These are phyloP conservation scores for Folsomia candida DNA, from an alignment of 2,888 invertebrate genomes.

Conservation along the genomic window DNA sequence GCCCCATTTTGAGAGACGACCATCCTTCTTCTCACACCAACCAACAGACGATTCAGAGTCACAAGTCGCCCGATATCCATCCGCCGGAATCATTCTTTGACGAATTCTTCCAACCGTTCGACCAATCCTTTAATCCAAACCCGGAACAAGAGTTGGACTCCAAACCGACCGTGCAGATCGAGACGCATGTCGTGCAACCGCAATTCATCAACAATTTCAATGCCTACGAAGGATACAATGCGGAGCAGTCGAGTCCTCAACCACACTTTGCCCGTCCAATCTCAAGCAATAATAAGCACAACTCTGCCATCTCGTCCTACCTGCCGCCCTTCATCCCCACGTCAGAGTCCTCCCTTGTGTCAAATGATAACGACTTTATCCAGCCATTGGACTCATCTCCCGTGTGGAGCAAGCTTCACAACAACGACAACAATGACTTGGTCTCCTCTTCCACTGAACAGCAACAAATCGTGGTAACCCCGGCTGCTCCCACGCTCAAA, in stretches of 20 bases:
- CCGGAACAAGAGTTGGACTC: conserved; percentile 15
- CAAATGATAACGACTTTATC: not conserved
- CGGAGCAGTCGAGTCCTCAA: conserved; percentile 10
- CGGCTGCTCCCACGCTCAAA: not conserved
- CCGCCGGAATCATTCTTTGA: conserved; percentile 47
- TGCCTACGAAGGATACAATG: conserved; percentile 10
- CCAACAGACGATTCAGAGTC: conserved; percentile 16
- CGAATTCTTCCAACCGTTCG: conserved; percentile 49
- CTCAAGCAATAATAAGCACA: not conserved
- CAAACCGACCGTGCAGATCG: not conserved
- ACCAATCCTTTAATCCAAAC: conserved; percentile 28
- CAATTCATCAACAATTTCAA: not conserved
- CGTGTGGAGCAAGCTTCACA: conserved; percentile 26
- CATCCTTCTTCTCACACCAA: not conserved
- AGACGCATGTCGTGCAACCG: not conserved
- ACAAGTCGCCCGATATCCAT: conserved; percentile 46
- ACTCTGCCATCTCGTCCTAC: not conserved
- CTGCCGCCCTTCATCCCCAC: not conserved
- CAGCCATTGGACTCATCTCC: not conserved
- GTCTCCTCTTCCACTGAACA: conserved; percentile 25
- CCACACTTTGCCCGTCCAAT: conserved; percentile 1
- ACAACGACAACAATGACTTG: conserved; percentile 2
- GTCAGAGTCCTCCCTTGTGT: not conserved
- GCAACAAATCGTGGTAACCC: not conserved
- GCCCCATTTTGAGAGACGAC: conserved; percentile 37